These are phyloP conservation scores for Lathamus discolor DNA, from an alignment of 2,113 vertebrate species.

Conservation along the genomic window DNA sequence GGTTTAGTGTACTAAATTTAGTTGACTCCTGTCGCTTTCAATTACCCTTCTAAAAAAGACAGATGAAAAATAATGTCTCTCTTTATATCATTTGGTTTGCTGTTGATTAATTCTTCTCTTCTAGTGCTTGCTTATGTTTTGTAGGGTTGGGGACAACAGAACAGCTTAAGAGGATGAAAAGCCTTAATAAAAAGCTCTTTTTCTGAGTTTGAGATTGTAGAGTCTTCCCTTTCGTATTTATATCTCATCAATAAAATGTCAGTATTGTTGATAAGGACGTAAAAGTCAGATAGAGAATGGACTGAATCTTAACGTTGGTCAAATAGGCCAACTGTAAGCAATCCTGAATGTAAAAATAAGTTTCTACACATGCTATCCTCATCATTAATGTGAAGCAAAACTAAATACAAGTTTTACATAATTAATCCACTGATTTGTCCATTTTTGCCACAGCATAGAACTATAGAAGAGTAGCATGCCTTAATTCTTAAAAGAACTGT, in stretches of 20 bases:
- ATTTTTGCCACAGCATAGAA: neutral
- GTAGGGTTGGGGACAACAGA: neutral
- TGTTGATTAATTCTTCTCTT: conserved; percentile 38
- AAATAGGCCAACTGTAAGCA: neutral
- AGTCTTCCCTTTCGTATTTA: neutral
- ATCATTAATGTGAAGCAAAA: neutral
- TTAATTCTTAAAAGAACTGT: neutral
- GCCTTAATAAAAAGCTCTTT: neutral
- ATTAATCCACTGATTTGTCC: neutral
- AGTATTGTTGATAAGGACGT: neutral
- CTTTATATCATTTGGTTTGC: conserved; percentile 27
- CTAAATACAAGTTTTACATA: neutral
- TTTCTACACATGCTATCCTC: neutral
- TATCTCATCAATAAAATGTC: neutral
- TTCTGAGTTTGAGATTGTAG: neutral
- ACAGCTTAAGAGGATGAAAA: neutral
- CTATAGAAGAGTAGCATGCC: neutral
- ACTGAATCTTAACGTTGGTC: neutral
- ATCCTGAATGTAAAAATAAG: neutral
- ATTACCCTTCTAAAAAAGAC: conserved; percentile 53
- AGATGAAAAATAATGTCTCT: conserved; percentile 42
- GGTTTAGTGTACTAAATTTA: conserved; percentile 59
- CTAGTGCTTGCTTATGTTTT: neutral
- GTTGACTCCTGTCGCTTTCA: conserved; percentile 62
- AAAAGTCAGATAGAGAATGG: neutral